phyloP scores from a whole-genome alignment of 1,140 invertebrate species.

The Drosophila grimshawi region DNA sequence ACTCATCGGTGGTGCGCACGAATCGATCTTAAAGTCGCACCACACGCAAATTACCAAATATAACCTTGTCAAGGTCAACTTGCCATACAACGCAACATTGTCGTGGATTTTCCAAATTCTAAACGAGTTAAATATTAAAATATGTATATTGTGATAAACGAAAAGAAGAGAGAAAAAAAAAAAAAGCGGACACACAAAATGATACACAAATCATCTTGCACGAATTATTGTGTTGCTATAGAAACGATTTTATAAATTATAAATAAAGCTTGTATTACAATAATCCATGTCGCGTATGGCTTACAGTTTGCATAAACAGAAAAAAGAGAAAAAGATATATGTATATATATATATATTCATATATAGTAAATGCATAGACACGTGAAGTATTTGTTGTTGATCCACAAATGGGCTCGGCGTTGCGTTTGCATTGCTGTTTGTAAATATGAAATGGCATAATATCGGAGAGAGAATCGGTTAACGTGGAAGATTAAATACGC shows the following conservation, averaged over 20 bases:
- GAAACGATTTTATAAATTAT: slow-evolving; percentile 77
- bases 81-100: slow-evolving; percentile 53
- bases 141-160: slow-evolving; percentile 71
- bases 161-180: slow-evolving; percentile 36
- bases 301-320: slow-evolving; percentile 33
- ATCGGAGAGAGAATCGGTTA: slow-evolving; percentile 1
- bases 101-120: slow-evolving; percentile 63
- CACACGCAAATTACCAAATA: slow-evolving; percentile 54
- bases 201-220: slow-evolving; percentile 54
- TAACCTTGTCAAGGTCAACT: slow-evolving; percentile 71
- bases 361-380: neutral
- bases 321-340: slow-evolving; percentile 6
- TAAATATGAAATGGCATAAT: slow-evolving; percentile 41
- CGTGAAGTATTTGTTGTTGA: slow-evolving; percentile 1
- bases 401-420: slow-evolving; percentile 30
- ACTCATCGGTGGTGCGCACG: slow-evolving; percentile 74
- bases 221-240: slow-evolving; percentile 57
- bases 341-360: neutral
- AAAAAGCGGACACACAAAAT: slow-evolving; percentile 14
- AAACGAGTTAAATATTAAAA: slow-evolving; percentile 57
- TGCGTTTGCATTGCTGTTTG: slow-evolving; percentile 29
- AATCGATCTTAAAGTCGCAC: slow-evolving; percentile 43
- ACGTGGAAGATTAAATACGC: slow-evolving; percentile 22
- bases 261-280: slow-evolving; percentile 79
- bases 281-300: slow-evolving; percentile 46